These are phyloP conservation scores for Pandemis cinnamomeana DNA, from an alignment of 2,888 invertebrate genomes.

Conservation along the genomic window DNA sequence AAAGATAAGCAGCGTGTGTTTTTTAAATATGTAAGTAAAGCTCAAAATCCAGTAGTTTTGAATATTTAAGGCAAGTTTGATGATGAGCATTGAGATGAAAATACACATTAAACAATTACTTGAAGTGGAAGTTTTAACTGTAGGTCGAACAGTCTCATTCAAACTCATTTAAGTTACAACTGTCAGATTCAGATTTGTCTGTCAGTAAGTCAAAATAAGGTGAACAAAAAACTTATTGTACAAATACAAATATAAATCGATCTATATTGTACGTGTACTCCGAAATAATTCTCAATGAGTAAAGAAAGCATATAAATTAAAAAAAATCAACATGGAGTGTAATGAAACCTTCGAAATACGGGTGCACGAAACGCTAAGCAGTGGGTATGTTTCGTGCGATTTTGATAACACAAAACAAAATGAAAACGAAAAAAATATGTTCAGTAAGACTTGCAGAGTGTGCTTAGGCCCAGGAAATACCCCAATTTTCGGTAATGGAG, in stretches of 20 bases:
- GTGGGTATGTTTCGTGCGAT: constrained; percentile 5
- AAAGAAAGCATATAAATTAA: neutral
- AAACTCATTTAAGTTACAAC: neutral
- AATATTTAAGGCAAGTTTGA: too few species aligned
- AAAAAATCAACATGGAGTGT: constrained; percentile 8
- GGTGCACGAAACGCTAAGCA: neutral
- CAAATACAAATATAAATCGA: too few species aligned
- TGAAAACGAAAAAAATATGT: neutral
- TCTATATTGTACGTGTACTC: too few species aligned
- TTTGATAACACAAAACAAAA: neutral
- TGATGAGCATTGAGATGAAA: neutral
- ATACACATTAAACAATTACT: neutral
- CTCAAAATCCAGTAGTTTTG: too few species aligned
- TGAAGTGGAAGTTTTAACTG: neutral
- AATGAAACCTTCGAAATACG: neutral
- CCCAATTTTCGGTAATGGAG: constrained; percentile 26
- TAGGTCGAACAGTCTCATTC: neutral
- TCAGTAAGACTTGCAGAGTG: constrained; percentile 21
- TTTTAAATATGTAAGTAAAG: too few species aligned
- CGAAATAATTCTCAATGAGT: neutral
- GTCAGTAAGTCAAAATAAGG: neutral
- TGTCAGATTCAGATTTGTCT: too few species aligned
- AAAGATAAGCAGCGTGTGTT: too few species aligned
- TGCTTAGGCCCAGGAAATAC: constrained; percentile 22
- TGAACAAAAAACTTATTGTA: too few species aligned